phyloP scores from a whole-genome alignment of 2,113 vertebrate species.

The Oreocharis arfaki region DNA sequence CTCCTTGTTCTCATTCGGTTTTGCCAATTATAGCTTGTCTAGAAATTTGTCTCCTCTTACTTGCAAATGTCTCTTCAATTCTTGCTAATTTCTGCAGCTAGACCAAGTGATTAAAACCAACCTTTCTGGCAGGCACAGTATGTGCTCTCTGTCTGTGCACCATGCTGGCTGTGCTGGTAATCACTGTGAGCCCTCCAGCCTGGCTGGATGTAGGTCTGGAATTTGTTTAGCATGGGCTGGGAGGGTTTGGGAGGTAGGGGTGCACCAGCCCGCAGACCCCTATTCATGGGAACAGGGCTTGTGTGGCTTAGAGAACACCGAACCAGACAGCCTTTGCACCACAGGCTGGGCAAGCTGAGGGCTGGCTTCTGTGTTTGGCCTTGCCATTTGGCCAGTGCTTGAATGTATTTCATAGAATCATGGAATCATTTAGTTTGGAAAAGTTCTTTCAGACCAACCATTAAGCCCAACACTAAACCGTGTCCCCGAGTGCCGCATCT shows the following conservation, averaged over 20 bases:
- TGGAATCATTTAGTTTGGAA: not conserved
- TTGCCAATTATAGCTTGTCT: constrained; percentile 17
- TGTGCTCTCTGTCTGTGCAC: not conserved
- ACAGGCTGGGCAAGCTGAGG: not conserved
- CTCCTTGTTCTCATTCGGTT: not conserved
- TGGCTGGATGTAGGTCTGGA: not conserved
- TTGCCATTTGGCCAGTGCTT: not conserved
- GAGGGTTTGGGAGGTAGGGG: not conserved
- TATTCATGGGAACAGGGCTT: not conserved
- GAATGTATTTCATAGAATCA: not conserved
- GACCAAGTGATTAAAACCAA: not conserved
- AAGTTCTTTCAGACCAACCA: not conserved
- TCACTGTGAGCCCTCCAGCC: not conserved
- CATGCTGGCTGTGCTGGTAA: not conserved
- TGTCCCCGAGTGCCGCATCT: not conserved
- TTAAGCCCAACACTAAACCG: not conserved
- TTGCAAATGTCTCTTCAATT: not conserved
- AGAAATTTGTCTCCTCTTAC: not conserved
- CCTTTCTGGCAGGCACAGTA: not conserved
- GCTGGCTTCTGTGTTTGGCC: not conserved
- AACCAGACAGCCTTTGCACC: not conserved
- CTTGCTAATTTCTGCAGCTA: not conserved
- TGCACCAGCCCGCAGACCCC: too few species aligned
- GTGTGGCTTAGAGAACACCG: rapidly evolving
- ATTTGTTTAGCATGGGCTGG: not conserved